A percentile compares a stretch with the other conserved stretches of the same genome.
phyloP scores from a whole-genome alignment of 2,113 vertebrate species.

The Campylomormyrus tamandua region DNA sequence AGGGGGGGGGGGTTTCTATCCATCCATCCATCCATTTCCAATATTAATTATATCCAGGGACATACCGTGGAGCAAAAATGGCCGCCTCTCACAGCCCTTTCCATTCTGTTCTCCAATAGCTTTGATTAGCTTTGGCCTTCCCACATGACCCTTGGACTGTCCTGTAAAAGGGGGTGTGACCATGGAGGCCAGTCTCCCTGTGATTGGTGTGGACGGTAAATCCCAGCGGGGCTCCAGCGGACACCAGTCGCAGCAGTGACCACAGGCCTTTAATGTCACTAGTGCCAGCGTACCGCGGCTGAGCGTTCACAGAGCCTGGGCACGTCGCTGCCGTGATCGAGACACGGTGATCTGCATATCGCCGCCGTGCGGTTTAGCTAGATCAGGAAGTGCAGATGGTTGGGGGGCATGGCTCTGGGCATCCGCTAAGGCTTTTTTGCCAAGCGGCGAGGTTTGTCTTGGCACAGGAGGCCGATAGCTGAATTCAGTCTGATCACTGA shows the following conservation, averaged over 20 bases:
- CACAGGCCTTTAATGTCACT: neutral
- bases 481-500: neutral
- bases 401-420: neutral
- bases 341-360: neutral
- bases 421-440: neutral
- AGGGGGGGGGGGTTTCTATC: neutral
- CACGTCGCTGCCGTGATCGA: no score
- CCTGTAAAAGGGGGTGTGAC: neutral
- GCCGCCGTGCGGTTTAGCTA: neutral
- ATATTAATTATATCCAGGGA: neutral
- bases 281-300: neutral
- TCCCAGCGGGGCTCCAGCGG: neutral
- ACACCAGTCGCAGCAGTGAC: neutral
- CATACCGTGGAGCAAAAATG: neutral
- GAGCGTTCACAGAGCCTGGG: neutral
- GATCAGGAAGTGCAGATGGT: conserved; percentile 10
- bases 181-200: neutral
- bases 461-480: neutral
- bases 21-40: neutral
- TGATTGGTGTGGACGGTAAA: neutral
- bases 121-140: neutral
- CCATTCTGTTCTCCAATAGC: neutral
- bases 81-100: neutral
- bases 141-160: neutral
- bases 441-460: neutral